phyloP scores from a whole-genome alignment of 2,797 vertebrate genomes.

The Gouania willdenowi region DNA sequence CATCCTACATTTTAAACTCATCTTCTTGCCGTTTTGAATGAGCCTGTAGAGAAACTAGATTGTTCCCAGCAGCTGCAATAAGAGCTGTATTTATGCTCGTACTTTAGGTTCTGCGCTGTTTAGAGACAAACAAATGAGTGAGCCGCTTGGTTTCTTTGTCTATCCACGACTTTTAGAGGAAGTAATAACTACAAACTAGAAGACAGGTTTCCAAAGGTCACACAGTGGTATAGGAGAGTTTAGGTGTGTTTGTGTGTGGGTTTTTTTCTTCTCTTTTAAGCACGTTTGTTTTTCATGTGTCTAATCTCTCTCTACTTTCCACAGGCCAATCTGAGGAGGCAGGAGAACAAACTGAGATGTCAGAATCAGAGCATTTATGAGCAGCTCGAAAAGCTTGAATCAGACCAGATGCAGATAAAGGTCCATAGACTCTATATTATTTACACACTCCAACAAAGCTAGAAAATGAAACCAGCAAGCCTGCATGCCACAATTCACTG shows the following conservation, averaged over 20 bases:
- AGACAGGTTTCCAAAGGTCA: constrained; percentile 23
- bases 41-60: constrained; percentile 31
- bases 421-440: constrained; percentile 64
- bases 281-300: constrained; percentile 10
- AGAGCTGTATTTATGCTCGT: constrained; percentile 35
- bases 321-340: constrained; percentile 94
- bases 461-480: too few relatives aligned
- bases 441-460: not conserved
- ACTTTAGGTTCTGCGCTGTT: constrained; percentile 16
- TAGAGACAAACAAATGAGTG: constrained; percentile 42
- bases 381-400: constrained; percentile 91
- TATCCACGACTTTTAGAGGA: constrained; percentile 53
- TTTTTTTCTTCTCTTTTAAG: constrained; percentile 9
- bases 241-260: not conserved
- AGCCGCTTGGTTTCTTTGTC: constrained; percentile 36
- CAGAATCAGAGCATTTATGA: constrained; percentile 94
- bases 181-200: constrained; percentile 42
- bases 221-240: too few relatives aligned
- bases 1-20: constrained; percentile 19
- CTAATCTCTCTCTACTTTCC: constrained; percentile 35
- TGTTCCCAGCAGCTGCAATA: constrained; percentile 25
- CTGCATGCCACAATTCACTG: too few relatives aligned
- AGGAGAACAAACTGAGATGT: constrained; percentile 90
- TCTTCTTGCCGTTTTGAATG: constrained; percentile 18
- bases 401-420: constrained; percentile 92